These are phyloP conservation scores for Ctenopoma multispine DNA, from an alignment of 2,797 vertebrate species.

Conservation along the genomic window DNA sequence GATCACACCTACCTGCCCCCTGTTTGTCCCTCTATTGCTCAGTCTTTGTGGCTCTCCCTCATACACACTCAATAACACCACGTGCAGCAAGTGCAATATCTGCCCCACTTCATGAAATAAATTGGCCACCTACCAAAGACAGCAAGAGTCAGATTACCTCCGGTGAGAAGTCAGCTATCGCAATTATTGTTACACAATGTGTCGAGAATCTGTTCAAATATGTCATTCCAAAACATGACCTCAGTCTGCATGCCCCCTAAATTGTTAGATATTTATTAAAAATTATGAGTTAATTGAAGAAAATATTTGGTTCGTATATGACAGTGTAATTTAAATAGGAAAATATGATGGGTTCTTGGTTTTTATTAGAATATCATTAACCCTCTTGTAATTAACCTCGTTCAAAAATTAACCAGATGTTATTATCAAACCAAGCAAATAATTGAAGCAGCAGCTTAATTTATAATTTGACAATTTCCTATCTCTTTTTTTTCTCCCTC, in stretches of 20 bases:
- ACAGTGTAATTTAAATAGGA: conserved; percentile 75
- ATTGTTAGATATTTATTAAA: conserved; percentile 80
- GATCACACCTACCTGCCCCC: conserved; percentile 75
- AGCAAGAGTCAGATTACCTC: conserved; percentile 74
- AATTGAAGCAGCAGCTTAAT: conserved; percentile 86
- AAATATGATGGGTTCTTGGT: conserved; percentile 78
- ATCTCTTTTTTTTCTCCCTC: conserved; percentile 73
- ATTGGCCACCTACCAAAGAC: conserved; percentile 80
- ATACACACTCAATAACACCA: conserved; percentile 52
- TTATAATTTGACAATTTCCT: conserved; percentile 86
- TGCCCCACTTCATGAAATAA: conserved; percentile 78
- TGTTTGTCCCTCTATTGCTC: conserved; percentile 73
- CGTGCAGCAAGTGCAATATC: conserved; percentile 69
- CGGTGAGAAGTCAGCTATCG: conserved; percentile 69
- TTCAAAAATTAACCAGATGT: conserved; percentile 87
- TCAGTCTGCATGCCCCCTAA: conserved; percentile 35
- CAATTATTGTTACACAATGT: conserved; percentile 78
- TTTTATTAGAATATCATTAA: conserved; percentile 86
- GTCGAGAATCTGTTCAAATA: conserved; percentile 75
- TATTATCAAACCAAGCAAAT: conserved; percentile 88
- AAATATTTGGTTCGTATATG: conserved; percentile 83
- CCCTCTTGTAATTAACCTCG: conserved; percentile 86
- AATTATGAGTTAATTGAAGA: conserved; percentile 81
- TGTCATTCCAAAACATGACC: conserved; percentile 72
- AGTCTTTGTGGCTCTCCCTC: conserved; percentile 19